A percentile compares a stretch with the other conserved stretches of the same genome.
Conservation (phyloP, 2,797 vertebrate genomes). For the Micropoecilia bifurca region DNA sequence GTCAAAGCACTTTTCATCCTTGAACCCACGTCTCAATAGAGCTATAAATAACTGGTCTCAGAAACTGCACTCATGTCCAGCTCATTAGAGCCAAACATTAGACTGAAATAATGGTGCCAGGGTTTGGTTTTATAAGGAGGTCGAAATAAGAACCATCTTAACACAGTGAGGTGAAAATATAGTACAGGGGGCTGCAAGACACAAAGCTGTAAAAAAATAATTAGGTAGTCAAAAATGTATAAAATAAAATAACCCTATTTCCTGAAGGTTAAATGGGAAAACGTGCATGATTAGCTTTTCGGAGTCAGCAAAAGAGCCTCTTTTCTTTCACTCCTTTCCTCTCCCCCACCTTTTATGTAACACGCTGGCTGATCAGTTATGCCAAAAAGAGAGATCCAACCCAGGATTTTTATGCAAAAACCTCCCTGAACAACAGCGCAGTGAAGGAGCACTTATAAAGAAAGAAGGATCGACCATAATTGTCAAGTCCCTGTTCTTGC, state of each 20-base stretch:
- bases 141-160: constrained; percentile 31
- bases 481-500: constrained; percentile 59
- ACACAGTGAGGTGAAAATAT: constrained; percentile 25
- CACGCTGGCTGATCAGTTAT: constrained; percentile 55
- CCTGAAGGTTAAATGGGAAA: constrained; percentile 41
- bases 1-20: constrained; percentile 59
- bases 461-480: constrained; percentile 66
- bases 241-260: constrained; percentile 31
- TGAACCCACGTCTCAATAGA: constrained; percentile 56
- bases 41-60: constrained; percentile 70
- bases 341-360: constrained; percentile 11
- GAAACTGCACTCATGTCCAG: constrained; percentile 53
- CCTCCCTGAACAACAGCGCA: constrained; percentile 63
- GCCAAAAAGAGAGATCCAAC: constrained; percentile 68
- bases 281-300: constrained; percentile 45
- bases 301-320: constrained; percentile 39
- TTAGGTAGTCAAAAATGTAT: constrained; percentile 20
- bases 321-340: constrained; percentile 17
- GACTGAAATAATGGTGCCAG: constrained; percentile 54
- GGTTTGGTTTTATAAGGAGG: constrained; percentile 39
- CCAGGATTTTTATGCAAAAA: constrained; percentile 60
- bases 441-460: constrained; percentile 55
- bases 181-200: neutral
- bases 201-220: constrained; percentile 3
- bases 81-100: constrained; percentile 69